A percentile compares a stretch with the other conserved stretches of the same genome.
Conservation (phyloP, 2,797 vertebrate genomes). For the Pantherophis vulpinus region DNA sequence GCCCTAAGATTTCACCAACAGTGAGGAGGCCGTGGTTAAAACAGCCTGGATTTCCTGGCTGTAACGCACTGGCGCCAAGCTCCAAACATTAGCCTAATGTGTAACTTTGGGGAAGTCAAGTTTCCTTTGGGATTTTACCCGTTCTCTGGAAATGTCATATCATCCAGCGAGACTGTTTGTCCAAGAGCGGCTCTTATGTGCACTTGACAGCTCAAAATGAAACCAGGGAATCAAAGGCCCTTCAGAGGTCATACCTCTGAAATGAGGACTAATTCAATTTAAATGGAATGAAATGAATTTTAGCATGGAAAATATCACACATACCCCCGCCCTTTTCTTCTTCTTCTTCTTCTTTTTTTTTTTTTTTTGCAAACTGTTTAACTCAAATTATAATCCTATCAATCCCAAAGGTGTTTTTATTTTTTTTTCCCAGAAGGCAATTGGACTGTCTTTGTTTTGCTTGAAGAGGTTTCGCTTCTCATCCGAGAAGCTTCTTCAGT, state of each 20-base stretch:
- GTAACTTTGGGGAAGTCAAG: constrained; percentile 77
- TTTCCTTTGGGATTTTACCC: constrained; percentile 68
- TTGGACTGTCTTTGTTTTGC: neutral
- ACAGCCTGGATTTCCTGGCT: constrained; percentile 72
- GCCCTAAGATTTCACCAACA: neutral
- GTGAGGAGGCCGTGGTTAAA: constrained; percentile 57
- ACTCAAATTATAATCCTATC: neutral
- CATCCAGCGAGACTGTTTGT: constrained; percentile 6
- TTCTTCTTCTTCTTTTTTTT: too few relatives aligned
- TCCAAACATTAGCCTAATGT: constrained; percentile 70
- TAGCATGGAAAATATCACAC: neutral
- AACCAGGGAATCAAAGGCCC: neutral
- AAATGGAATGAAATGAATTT: neutral
- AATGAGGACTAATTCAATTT: neutral
- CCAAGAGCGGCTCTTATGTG: neutral
- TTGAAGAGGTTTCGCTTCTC: neutral
- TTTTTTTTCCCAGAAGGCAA: neutral
- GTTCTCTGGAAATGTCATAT: constrained; percentile 60
- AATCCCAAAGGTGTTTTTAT: neutral
- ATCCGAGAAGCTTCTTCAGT: neutral
- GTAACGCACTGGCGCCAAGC: constrained; percentile 69
- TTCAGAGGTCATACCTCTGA: neutral
- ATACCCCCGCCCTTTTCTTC: too few relatives aligned
- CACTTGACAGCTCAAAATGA: neutral
- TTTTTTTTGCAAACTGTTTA: neutral